These are phyloP conservation scores for Perdita meconis DNA, from an alignment of 2,888 invertebrate genomes.

Conservation along the genomic window DNA sequence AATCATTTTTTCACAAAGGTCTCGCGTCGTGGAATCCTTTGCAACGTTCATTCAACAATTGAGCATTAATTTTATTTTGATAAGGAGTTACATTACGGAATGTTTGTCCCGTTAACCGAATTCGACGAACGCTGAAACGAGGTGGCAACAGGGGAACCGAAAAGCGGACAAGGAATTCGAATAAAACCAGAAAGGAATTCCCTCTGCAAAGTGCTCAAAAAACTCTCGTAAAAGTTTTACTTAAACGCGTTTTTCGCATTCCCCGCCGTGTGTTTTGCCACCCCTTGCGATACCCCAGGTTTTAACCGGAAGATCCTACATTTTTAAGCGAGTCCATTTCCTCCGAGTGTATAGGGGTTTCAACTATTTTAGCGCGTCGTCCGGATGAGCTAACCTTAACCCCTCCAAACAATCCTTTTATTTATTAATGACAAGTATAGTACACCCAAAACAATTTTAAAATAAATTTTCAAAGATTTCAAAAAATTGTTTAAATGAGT, in stretches of 20 bases:
- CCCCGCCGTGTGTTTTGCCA: constrained; percentile 26
- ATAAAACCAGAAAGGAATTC: constrained; percentile 38
- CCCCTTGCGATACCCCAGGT: constrained; percentile 4
- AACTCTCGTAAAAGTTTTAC: constrained; percentile 51
- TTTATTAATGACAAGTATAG: too few species aligned
- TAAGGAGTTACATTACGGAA: too few species aligned
- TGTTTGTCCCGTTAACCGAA: background rate
- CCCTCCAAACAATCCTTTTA: too few species aligned
- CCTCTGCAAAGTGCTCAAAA: constrained; percentile 33
- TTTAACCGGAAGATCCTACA: constrained; percentile 29
- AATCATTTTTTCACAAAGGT: too few species aligned
- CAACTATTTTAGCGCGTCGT: constrained; percentile 1
- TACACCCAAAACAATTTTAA: too few species aligned
- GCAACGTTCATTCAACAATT: too few species aligned
- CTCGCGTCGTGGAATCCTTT: too few species aligned
- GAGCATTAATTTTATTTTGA: too few species aligned
- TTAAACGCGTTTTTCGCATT: constrained; percentile 52
- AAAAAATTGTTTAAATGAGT: too few species aligned
- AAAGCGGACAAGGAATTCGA: constrained; percentile 31
- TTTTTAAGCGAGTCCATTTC: constrained; percentile 50
- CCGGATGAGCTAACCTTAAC: background rate
- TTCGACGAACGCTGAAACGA: background rate
- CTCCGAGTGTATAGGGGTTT: constrained; percentile 1
- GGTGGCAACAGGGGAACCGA: background rate
- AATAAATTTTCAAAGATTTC: too few species aligned